Evolutionary conservation across 2,797 vertebrate genomes (phyloP).

Genomic region (Argyrosomus regius): DNA sequence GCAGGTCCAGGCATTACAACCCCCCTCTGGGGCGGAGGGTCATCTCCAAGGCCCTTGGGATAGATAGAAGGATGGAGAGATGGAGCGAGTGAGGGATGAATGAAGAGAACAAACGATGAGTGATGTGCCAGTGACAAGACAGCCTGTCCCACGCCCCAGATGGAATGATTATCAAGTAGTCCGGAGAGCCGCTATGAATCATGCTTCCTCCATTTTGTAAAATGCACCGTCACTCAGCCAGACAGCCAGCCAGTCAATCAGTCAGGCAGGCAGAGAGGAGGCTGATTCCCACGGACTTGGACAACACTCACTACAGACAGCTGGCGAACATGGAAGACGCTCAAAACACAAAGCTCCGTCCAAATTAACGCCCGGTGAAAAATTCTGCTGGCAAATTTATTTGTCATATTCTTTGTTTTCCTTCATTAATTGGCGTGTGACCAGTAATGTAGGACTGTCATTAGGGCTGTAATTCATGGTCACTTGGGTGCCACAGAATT

Average conservation of each 20-base stretch:
- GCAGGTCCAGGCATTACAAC: slow-evolving; percentile 45
- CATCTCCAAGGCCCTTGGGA: slow-evolving; percentile 53
- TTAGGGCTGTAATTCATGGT: slow-evolving; percentile 65
- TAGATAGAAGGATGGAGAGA: slow-evolving; percentile 42
- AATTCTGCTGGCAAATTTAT: slow-evolving; percentile 47
- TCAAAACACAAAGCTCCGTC: slow-evolving; percentile 44
- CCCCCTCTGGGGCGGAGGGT: slow-evolving; percentile 46
- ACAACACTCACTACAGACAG: slow-evolving; percentile 42
- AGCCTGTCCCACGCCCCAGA: slow-evolving; percentile 73
- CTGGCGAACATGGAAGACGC: slow-evolving; percentile 53
- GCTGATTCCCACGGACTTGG: slow-evolving; percentile 46
- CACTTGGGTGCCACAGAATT: slow-evolving; percentile 64
- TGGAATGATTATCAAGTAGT: slow-evolving; percentile 80
- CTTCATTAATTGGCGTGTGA: slow-evolving; percentile 68
- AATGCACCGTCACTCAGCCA: slow-evolving; percentile 71
- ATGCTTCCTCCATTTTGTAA: slow-evolving; percentile 66
- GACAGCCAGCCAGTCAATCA: slow-evolving; percentile 54
- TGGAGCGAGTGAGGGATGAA: slow-evolving; percentile 32
- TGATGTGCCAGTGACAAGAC: slow-evolving; percentile 72
- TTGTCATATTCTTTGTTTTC: slow-evolving; percentile 61
- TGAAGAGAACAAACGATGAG: slow-evolving; percentile 72
- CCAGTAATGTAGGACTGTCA: slow-evolving; percentile 62
- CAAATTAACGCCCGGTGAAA: slow-evolving; percentile 45
- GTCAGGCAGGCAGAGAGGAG: slow-evolving; percentile 43
- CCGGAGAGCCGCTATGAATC: slow-evolving; percentile 76